These are phyloP conservation scores for Sphenopsis melanotis DNA, from an alignment of 2,797 vertebrate species.

Conservation along the genomic window DNA sequence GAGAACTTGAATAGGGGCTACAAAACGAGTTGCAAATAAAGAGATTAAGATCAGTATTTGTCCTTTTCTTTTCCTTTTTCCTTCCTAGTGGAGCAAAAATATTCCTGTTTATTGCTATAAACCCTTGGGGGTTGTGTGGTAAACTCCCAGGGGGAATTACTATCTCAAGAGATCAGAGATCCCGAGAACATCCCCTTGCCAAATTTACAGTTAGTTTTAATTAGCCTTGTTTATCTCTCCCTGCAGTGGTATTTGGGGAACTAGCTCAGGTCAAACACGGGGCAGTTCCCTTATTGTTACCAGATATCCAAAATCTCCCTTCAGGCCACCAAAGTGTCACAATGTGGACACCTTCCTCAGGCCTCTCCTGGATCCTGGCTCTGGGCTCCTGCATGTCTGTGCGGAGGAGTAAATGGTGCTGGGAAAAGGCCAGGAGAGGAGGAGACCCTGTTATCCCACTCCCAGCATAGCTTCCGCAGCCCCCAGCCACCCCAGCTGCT, in stretches of 20 bases:
- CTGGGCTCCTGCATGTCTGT: background rate
- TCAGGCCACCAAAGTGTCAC: background rate
- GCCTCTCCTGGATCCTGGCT: background rate
- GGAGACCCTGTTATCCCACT: background rate
- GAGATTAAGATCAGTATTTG: constrained; percentile 58
- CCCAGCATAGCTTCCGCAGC: background rate
- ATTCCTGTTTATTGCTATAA: constrained; percentile 50
- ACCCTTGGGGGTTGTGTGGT: constrained; percentile 30
- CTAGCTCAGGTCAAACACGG: background rate
- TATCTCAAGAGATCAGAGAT: constrained; percentile 60
- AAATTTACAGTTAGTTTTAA: constrained; percentile 20
- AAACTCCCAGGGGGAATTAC: constrained; percentile 21
- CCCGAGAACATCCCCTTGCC: constrained; percentile 10
- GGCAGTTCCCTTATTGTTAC: background rate
- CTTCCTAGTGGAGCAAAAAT: constrained; percentile 50
- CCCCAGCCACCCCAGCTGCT: background rate
- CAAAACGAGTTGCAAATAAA: constrained; percentile 20
- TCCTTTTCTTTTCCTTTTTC: constrained; percentile 21
- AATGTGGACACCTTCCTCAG: background rate
- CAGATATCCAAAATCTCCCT: background rate
- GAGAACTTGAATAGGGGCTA: constrained; percentile 26
- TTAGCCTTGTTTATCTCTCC: constrained; percentile 37
- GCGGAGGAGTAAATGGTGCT: background rate
- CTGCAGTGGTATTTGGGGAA: constrained; percentile 20
- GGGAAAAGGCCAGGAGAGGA: background rate